phyloP scores from a whole-genome alignment of 2,113 vertebrate genomes.

The Cyprinodon tularosa region DNA sequence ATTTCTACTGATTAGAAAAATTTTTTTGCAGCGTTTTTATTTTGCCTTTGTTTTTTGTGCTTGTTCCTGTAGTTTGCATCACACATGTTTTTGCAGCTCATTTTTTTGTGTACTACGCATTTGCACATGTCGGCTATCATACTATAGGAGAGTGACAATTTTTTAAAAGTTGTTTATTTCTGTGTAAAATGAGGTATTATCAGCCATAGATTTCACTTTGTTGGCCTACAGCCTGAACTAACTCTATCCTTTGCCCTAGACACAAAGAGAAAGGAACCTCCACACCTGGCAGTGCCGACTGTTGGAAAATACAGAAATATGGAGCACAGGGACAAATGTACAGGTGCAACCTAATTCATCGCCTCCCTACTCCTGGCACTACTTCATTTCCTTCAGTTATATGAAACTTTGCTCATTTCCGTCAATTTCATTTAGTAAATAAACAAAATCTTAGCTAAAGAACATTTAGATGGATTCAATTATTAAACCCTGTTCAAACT shows the following conservation, averaged over 20 bases:
- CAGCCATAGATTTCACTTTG: neutral
- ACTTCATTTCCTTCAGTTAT: slow-evolving; percentile 6
- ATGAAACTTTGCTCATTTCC: neutral
- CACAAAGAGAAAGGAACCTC: neutral
- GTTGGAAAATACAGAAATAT: neutral
- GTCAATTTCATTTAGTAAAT: neutral
- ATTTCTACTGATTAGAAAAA: too few species aligned
- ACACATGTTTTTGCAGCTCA: too few species aligned
- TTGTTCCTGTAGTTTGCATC: too few species aligned
- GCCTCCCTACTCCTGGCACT: neutral
- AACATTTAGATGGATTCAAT: neutral
- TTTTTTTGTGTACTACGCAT: too few species aligned
- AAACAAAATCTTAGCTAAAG: slow-evolving; percentile 9
- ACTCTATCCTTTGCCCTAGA: neutral
- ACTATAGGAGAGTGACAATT: too few species aligned
- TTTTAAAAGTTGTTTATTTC: too few species aligned
- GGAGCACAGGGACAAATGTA: slow-evolving; percentile 10
- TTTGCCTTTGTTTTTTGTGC: too few species aligned
- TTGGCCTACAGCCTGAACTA: neutral
- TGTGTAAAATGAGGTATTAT: neutral
- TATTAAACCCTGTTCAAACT: neutral
- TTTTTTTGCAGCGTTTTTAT: too few species aligned
- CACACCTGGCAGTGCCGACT: neutral
- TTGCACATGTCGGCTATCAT: too few species aligned
- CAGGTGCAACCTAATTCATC: slow-evolving; percentile 21